phyloP scores from a whole-genome alignment of 2,797 vertebrate species.

The Phylloscopus collybita region DNA sequence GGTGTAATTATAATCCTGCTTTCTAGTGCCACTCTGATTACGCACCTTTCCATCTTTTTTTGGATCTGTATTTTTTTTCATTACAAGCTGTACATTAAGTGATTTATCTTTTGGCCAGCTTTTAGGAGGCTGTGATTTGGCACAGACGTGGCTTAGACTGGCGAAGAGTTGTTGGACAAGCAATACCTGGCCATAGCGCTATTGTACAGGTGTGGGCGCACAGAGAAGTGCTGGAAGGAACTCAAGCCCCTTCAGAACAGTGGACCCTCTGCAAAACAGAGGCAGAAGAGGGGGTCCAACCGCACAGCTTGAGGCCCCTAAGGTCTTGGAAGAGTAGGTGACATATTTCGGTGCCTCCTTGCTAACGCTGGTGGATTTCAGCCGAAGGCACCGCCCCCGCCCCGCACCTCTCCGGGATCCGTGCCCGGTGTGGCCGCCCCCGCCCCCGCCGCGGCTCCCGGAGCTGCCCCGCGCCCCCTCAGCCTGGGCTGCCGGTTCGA shows the following conservation, averaged over 20 bases:
- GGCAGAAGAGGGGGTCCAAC: background rate
- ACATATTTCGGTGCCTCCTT: background rate
- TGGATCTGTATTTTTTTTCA: background rate
- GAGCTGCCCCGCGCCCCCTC: background rate
- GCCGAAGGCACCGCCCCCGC: background rate
- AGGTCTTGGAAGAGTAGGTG: background rate
- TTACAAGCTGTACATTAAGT: background rate
- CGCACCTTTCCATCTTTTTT: background rate
- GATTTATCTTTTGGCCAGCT: background rate
- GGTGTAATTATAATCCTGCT: constrained; percentile 17
- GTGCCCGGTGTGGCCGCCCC: background rate
- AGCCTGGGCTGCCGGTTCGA: fast-evolving
- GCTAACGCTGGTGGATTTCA: background rate
- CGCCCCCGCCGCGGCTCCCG: background rate
- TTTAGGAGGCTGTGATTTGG: background rate
- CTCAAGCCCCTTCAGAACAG: background rate
- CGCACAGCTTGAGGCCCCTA: background rate
- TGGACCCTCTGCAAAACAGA: background rate
- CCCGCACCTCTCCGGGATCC: background rate
- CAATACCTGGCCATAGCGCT: background rate
- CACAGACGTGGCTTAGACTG: background rate
- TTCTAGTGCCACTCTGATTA: constrained; percentile 31
- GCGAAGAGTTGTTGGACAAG: background rate
- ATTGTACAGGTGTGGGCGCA: background rate
- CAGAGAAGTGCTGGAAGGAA: background rate